Evolutionary conservation across 1,140 invertebrate genomes (phyloP), one percentile per base, ranked within the genome.

Genomic region (Atopsyche davidsoni): DNA sequence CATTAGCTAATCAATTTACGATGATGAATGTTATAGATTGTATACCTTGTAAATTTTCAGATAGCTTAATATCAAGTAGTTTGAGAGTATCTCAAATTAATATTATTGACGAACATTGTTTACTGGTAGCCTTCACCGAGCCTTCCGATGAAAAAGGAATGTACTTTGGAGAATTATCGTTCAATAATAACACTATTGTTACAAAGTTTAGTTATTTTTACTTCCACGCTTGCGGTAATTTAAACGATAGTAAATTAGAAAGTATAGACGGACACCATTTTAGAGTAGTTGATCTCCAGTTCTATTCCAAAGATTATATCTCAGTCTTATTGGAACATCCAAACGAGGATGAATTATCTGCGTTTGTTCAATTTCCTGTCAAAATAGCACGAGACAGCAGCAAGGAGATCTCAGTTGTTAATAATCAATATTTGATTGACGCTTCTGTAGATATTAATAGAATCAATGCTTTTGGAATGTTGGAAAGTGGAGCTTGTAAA

Each of bases 271-370:
- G 67, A 60, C 60, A 67, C 59, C 53, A 66, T 58, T 59, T 76
- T 46, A 62, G 62, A 34, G 67, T 81, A 18, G 57, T 80, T 23
- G 86, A 89, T 64, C 56, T 87, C 11, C 82, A 91, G 62, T 92
- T 91, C 70, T 95, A 92, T 69, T 88, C 87, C 1, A 70, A 80
- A 23, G 82, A 85, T 32, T 81, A 81, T 39, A 58, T 95, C 2
- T 92, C 89, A 4, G 61, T 93, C 17, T 65, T 94, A 9, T 62
- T 91, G 14, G 69, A 81, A 60, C 80, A 81, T 55, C 69, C 61
- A 13, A 62, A 58, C 51, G 67, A 72, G 41, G 72, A 68, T 42
- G 75, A 78, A 31, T 72, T 66, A 14, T 76, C 69, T 25, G 66
- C 80, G 24, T 81, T 89, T 55, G 62, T 85, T 14, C 86, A 90